Evolutionary conservation across 2,113 vertebrate genomes (phyloP).

Genomic region (Tichodroma muraria): DNA sequence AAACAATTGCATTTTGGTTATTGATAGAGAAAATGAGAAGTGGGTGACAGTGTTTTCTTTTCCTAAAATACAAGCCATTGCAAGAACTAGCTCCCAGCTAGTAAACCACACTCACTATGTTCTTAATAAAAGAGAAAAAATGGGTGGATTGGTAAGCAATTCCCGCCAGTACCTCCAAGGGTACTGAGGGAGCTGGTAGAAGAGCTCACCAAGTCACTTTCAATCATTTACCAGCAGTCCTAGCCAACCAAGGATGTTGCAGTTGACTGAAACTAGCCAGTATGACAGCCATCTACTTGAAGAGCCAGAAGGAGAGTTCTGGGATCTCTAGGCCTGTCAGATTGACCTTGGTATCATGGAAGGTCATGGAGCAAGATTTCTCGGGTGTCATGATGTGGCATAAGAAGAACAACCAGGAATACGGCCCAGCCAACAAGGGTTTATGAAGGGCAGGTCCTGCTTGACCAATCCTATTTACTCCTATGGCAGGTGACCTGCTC

Average conservation of each 20-base stretch:
- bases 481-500: neutral
- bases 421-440: neutral
- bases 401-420: neutral
- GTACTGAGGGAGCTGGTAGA: neutral
- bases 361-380: too few relatives aligned
- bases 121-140: neutral
- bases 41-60: neutral
- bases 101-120: neutral
- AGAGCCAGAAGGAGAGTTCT: neutral
- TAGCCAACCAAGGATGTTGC: rapidly evolving
- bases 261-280: neutral
- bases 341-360: neutral
- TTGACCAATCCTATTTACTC: too few relatives aligned
- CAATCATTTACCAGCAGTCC: neutral
- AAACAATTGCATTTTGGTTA: neutral
- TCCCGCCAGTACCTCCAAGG: neutral
- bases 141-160: neutral
- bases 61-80: neutral
- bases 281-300: rapidly evolving
- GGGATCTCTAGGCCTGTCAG: neutral
- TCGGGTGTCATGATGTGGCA: neutral
- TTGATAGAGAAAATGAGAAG: neutral
- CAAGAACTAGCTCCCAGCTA: neutral
- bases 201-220: neutral
- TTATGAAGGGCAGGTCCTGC: neutral